Base-by-base conservation (phyloP, 35 echinoderm and acorn worm species). In the Strongylocentrotus purpuratus region DNA sequence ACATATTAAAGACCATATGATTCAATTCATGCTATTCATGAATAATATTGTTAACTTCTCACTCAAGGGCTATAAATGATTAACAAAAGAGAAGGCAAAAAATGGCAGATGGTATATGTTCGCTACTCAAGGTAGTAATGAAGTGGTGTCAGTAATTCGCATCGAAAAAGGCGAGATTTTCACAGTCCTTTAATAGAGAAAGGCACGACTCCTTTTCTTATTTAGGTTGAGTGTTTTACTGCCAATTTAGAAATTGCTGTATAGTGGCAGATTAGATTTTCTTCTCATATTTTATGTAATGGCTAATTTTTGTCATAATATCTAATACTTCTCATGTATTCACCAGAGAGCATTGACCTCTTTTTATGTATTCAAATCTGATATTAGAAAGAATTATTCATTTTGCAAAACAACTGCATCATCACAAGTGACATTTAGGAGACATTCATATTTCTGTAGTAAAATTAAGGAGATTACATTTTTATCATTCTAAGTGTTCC, bases 101-200 rank as follows among this genome's bases (percentile, higher is more conserved):
- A 78, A 7, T 78, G 65, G 65, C 65, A 78, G 65, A 78, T 78
- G 65, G 65, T 78, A 78, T 78, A n/a, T 78, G 7, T 78, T 78
- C 8, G 20, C 61, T 70, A 2, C 5, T 22, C 2, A 70, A 25
- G 20, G 20, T 70, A 5, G 20, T 78, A 78, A 78, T n/a, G 65
- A 78, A 78, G 65, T 78, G 25, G 65, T 78, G 22, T n/a, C 65
- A 78, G 65, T 78, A 78, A 78, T 78, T 78, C 65, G n/a, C 65
- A 7, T 78, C 2, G 22, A 78, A 22, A 28, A 78, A 28, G 65
- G 5, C 65, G n/a, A 7, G 28, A 78, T 78, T n/a, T 78, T 78
- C 1, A 7, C 52, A 59, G 11, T 9, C 17, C 52, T 59, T 59
- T 11, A 17, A 4, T n/a, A n/a, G 22, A 78, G 28, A 71, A 78